Evolutionary conservation across 2,113 vertebrate genomes (phyloP), one percentile per base, ranked within the genome.

Genomic region (Leptodactylus fuscus): DNA sequence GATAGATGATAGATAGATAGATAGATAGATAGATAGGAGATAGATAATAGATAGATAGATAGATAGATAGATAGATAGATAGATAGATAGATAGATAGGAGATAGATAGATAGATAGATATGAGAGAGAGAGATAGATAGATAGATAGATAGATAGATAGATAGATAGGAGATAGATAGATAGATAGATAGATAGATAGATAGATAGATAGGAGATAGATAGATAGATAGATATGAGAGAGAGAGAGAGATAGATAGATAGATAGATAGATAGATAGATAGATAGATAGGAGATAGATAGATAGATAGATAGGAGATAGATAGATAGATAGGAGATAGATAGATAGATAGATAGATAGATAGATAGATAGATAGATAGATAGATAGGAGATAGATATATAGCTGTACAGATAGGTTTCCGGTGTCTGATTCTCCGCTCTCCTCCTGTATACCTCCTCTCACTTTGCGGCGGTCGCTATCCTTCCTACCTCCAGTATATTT

Each of bases 201-300:
- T 29, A 62, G 58, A 60, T 60, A 60, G n/a, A 24, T 58, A 24
- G 8, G 1, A 24, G 22, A 58, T 24, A 60, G 55, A 60, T 24
- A 60, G 55, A 27, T 55, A 60, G 55, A 62, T 58, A 58, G 55
- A 58, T 22, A n/a, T n/a, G n/a, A 55, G 53, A 55, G 22, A 55
- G 53, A 58, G 24, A 58, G 55, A 58, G 24, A 58, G 55, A 58
- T 58, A 55, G 4, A 16, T n/a, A 49, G 46, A 49, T 49, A 13
- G 55, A 58, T 22, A 55, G 53, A 55, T 55, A 55, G 53, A 58
- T 58, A 58, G 55, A 58, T 58, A 58, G 55, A 58, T 58, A 55
- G 4, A 16, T n/a, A 49, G 46, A 49, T 49, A 13, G 46, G 12
- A 51, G 49, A 51, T 51, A 51, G 49, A 55, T 55, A 55, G 53